These are phyloP conservation scores for Melanocharis versteri DNA, from an alignment of 2,113 vertebrate species.

Conservation along the genomic window DNA sequence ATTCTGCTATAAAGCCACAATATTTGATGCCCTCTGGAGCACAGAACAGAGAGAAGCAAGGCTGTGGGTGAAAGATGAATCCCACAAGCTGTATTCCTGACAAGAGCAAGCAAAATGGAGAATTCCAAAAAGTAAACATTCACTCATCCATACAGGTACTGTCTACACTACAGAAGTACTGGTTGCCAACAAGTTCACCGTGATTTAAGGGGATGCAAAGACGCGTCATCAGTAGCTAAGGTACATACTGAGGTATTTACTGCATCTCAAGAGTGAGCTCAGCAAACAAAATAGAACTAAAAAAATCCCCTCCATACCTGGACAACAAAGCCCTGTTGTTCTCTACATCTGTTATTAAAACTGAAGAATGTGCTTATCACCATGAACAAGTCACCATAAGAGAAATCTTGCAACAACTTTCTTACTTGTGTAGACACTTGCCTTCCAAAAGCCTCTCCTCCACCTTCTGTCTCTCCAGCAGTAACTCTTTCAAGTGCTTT, in stretches of 20 bases:
- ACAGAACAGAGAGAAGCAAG: slow-evolving; percentile 80
- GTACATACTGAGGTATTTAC: background rate
- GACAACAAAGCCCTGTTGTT: background rate
- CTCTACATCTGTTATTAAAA: background rate
- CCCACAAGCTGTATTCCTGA: slow-evolving; percentile 83
- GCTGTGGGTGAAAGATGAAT: slow-evolving; percentile 85
- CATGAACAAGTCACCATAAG: background rate
- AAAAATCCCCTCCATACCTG: background rate
- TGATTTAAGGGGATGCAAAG: background rate
- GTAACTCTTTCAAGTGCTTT: background rate
- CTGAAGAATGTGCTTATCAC: background rate
- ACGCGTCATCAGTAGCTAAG: background rate
- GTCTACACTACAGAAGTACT: background rate
- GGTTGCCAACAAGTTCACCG: background rate
- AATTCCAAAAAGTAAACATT: slow-evolving; percentile 79
- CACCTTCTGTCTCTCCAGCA: background rate
- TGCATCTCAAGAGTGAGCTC: background rate
- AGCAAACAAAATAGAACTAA: background rate
- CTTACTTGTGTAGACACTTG: background rate
- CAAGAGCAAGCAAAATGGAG: slow-evolving; percentile 83
- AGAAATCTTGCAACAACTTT: background rate
- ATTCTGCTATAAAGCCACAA: slow-evolving; percentile 78
- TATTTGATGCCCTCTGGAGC: slow-evolving; percentile 82
- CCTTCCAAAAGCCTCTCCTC: background rate
- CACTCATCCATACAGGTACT: background rate